Base-by-base conservation (phyloP, 2,797 vertebrate species). In the Phataginus tricuspis region DNA sequence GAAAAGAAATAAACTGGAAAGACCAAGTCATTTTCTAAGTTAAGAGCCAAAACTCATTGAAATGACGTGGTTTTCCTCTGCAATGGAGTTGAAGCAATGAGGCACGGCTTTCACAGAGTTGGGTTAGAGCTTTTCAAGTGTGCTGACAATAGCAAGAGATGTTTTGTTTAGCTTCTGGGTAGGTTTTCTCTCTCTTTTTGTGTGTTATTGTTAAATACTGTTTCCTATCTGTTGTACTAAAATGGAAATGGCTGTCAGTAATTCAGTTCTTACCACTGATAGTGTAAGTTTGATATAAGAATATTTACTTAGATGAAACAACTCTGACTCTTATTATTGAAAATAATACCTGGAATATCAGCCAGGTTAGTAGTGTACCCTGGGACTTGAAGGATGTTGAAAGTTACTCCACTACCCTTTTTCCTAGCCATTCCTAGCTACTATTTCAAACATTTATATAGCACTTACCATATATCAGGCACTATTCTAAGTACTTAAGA, bases 1-100 rank as follows among this genome's bases (percentile, higher is more conserved):
- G 96, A 95, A 97, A 96, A 90, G 82, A 97, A 82, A 97, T 95
- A 97, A 97, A 95, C 55, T 94, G 80, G 95, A 97, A 45, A 97
- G 92, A 91, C 64, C 82, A 80, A 90, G 39, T 94, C 64, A 72
- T 88, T 97, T 93, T 96, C 83, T 80, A 94, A 89, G 94, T 89
- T 88, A 93, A 96, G 92, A 89, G 88, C 45, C 92, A 89, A 96
- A 86, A 49, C 69, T 95, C 94, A 88, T 34, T 97, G 90, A 92
- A 96, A 93, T 83, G 86, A 87, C 61, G 75, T 12, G 0, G 79
- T 92, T 93, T 95, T 14, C 63, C 49, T 94, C 71, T 79, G 37
- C 49, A 27, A 4, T 39, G 34, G 72, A 79, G 45, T 59, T 79
- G 68, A 93, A 84, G 68, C 72, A 91, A 27, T 85, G 53, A 92